Conservation (phyloP, 2,888 invertebrate species). For the Linyphia triangularis region DNA sequence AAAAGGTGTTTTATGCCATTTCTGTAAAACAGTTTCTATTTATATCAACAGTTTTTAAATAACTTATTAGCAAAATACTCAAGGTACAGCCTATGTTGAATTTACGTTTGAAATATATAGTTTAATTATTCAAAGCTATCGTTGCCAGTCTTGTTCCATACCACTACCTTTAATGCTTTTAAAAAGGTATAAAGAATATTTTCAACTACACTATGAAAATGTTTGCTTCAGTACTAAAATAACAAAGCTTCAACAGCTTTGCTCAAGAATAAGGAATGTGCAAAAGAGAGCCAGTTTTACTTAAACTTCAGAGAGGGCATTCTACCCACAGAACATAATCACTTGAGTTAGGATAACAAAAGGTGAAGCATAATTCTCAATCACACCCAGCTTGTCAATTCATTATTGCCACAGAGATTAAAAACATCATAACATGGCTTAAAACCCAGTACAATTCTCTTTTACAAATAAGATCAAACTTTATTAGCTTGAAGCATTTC, state of each 20-base stretch:
- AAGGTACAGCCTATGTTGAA: background rate
- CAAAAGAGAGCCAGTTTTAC: background rate
- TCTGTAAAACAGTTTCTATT: background rate
- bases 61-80: conserved; percentile 3
- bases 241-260: background rate
- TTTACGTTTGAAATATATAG: background rate
- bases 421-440: background rate
- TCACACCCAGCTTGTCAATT: background rate
- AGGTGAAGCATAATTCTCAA: background rate
- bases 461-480: too few species aligned
- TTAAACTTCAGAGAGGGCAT: background rate
- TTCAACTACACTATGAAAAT: conserved; percentile 37
- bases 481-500: conserved; percentile 15
- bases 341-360: background rate
- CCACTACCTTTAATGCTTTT: background rate
- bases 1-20: background rate
- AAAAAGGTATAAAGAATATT: background rate
- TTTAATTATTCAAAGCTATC: background rate
- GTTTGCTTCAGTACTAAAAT: conserved; percentile 52
- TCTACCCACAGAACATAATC: background rate
- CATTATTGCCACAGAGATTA: background rate
- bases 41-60: background rate
- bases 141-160: background rate
- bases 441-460: background rate
- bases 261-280: background rate